Evolutionary conservation across 1,140 invertebrate genomes (phyloP).

Genomic region (Hestina assimilis): DNA sequence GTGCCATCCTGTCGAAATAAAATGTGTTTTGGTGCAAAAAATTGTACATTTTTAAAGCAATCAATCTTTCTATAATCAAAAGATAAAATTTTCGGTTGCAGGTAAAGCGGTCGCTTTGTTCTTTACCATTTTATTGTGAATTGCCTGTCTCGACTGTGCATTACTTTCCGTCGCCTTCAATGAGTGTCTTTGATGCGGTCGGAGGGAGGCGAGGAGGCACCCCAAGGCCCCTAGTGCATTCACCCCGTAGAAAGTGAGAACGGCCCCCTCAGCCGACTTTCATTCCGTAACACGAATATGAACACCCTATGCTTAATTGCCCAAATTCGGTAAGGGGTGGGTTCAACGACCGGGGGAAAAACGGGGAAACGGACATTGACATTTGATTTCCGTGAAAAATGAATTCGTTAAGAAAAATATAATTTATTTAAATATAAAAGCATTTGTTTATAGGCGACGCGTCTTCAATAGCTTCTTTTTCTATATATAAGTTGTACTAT

Average conservation of each 20-base stretch:
- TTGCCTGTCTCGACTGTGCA: conserved; percentile 23
- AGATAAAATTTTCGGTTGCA: too few relatives aligned
- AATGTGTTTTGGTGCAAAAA: not conserved
- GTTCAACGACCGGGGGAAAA: conserved; percentile 59
- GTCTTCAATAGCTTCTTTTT: too few relatives aligned
- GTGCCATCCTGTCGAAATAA: conserved; percentile 76
- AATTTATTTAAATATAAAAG: too few relatives aligned
- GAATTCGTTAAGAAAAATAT: too few relatives aligned
- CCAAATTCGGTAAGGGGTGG: conserved; percentile 56
- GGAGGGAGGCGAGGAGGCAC: conserved; percentile 57
- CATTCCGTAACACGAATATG: conserved; percentile 61
- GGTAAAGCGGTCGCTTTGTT: conserved; percentile 1
- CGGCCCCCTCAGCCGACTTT: conserved; percentile 53
- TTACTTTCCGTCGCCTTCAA: conserved; percentile 46
- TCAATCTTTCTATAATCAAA: too few relatives aligned
- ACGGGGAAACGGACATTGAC: conserved; percentile 37
- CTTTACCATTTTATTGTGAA: conserved; percentile 17
- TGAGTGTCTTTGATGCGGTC: conserved; percentile 65
- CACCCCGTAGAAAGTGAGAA: conserved; percentile 71
- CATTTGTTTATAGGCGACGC: too few relatives aligned
- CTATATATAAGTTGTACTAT: too few relatives aligned
- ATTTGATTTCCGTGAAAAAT: conserved; percentile 22
- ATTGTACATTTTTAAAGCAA: not conserved
- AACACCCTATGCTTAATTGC: conserved; percentile 72
- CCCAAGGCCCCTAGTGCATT: conserved; percentile 67